A percentile compares a stretch with the other conserved stretches of the same genome.
Conservation (phyloP, 1,140 invertebrate species). For the Atta colombica region DNA sequence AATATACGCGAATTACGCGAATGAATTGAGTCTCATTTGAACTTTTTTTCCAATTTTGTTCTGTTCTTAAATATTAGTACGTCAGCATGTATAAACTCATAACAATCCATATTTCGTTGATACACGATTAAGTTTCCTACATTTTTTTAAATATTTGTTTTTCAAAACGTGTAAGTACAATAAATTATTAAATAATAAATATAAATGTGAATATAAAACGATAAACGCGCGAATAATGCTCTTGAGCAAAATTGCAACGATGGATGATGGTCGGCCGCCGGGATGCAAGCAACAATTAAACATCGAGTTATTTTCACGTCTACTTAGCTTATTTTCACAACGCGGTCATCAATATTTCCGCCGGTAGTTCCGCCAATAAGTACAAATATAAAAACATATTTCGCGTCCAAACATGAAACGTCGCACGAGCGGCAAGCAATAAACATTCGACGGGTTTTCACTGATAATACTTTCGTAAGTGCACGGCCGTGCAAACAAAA, state of each 20-base stretch:
- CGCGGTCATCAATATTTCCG: constrained; percentile 49
- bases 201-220: constrained; percentile 2
- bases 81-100: not conserved
- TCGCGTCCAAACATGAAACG: constrained; percentile 48
- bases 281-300: constrained; percentile 58
- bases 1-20: not conserved
- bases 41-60: not conserved
- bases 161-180: not conserved
- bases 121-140: not conserved
- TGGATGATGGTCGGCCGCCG: not conserved
- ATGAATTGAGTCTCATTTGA: not conserved
- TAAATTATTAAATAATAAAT: constrained; percentile 49
- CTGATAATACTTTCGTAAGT: constrained; percentile 61
- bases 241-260: constrained; percentile 25
- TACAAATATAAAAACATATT: constrained; percentile 67
- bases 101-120: not conserved
- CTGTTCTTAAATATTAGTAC: constrained; percentile 4
- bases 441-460: constrained; percentile 54
- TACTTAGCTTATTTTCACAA: constrained; percentile 59
- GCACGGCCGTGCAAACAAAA: not conserved
- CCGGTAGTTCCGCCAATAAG: constrained; percentile 37
- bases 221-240: not conserved
- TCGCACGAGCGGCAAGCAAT: constrained; percentile 25
- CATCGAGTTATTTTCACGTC: constrained; percentile 60
- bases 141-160: not conserved